These are phyloP conservation scores for Pyrgilauda ruficollis DNA, from an alignment of 2,113 vertebrate species.

Conservation along the genomic window DNA sequence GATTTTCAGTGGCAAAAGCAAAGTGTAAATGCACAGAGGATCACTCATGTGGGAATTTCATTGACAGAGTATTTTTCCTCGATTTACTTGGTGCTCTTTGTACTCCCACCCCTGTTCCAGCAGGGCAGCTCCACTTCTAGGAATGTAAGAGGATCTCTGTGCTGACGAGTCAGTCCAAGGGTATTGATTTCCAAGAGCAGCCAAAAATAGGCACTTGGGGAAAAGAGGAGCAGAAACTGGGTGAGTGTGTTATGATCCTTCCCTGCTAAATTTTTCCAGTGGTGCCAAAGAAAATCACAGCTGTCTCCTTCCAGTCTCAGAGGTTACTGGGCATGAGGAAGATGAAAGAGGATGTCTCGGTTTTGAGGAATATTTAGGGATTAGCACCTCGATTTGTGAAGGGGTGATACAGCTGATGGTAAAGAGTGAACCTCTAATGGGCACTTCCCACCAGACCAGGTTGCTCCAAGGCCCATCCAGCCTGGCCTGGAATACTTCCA, in stretches of 20 bases:
- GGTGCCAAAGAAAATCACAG: background rate
- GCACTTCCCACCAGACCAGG: background rate
- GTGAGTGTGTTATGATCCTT: background rate
- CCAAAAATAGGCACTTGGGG: background rate
- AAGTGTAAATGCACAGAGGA: background rate
- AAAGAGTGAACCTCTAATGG: background rate
- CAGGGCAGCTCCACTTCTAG: background rate
- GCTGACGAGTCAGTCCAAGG: background rate
- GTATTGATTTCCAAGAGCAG: background rate
- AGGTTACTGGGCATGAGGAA: background rate
- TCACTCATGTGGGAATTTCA: background rate
- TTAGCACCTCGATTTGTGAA: background rate
- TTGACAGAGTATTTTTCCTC: background rate
- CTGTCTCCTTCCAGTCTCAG: background rate
- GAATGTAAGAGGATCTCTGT: background rate
- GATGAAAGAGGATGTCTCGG: fast-evolving
- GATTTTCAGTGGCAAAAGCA: background rate
- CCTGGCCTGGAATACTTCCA: background rate
- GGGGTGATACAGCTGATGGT: background rate
- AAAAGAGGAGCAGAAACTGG: background rate
- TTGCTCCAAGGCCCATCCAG: background rate
- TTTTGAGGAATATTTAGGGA: background rate
- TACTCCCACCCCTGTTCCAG: fast-evolving
- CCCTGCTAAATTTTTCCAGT: background rate
- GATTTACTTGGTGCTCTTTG: background rate